phyloP scores from a whole-genome alignment of 1,140 invertebrate genomes.

The Drosophila gunungcola region DNA sequence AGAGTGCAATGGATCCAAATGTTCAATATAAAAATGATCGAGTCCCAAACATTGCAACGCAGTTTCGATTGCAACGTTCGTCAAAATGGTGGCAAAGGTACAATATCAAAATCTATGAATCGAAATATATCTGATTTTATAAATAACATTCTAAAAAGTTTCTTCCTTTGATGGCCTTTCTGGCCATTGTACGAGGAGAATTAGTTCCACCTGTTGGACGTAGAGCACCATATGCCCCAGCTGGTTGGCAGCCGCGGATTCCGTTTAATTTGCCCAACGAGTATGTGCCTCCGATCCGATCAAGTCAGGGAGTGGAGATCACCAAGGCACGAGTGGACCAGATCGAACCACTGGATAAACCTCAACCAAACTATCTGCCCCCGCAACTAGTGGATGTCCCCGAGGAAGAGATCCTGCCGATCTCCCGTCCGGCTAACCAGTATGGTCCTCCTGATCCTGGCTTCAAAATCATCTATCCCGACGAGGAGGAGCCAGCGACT shows the following conservation, averaged over 20 bases:
- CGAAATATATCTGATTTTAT: background rate
- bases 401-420: constrained; percentile 14
- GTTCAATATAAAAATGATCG: constrained; percentile 66
- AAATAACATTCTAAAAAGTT: constrained; percentile 13
- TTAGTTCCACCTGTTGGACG: constrained; percentile 13
- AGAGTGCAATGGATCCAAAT: constrained; percentile 11
- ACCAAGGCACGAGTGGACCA: constrained; percentile 62
- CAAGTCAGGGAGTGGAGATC: constrained; percentile 53
- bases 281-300: constrained; percentile 14
- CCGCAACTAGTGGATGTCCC: constrained; percentile 17
- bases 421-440: constrained; percentile 24
- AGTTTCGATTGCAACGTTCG: constrained; percentile 48
- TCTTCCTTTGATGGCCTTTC: constrained; percentile 1
- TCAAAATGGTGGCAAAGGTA: constrained; percentile 66
- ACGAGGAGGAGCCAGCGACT: constrained; percentile 34
- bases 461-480: constrained; percentile 70
- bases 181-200: background rate
- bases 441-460: constrained; percentile 57
- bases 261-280: constrained; percentile 67
- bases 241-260: constrained; percentile 71
- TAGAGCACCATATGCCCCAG: constrained; percentile 61
- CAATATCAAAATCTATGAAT: background rate
- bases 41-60: constrained; percentile 27
- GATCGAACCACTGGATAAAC: constrained; percentile 33
- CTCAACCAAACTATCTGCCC: constrained; percentile 12